A percentile compares a stretch with the other conserved stretches of the same genome.
phyloP scores from a whole-genome alignment of 1,140 invertebrate species.

The Caerostris darwini region DNA sequence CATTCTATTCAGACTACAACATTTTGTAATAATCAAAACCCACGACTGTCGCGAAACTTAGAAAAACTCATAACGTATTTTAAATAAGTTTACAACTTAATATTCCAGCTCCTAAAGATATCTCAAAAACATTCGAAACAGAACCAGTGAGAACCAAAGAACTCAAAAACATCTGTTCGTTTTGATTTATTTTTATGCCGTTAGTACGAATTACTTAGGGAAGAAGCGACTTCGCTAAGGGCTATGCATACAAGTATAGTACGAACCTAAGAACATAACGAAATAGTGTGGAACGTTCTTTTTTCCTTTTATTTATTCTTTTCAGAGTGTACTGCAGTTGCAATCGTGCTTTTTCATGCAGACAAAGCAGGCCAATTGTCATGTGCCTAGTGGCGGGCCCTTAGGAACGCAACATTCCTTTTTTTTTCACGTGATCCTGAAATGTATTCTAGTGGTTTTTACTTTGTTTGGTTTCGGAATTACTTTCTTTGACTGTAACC shows the following conservation, averaged over 20 bases:
- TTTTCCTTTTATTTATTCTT: neutral
- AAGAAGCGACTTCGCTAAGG: constrained; percentile 20
- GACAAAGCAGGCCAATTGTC: constrained; percentile 21
- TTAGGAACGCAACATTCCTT: neutral
- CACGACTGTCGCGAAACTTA: too few relatives aligned
- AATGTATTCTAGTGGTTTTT: constrained; percentile 26
- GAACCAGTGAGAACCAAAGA: neutral
- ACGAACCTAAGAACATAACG: constrained; percentile 20
- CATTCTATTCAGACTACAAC: too few relatives aligned
- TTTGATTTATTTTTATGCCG: constrained; percentile 25
- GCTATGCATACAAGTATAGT: constrained; percentile 10
- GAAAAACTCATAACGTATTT: neutral
- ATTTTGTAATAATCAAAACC: too few relatives aligned
- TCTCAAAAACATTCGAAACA: neutral
- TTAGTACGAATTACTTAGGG: constrained; percentile 23
- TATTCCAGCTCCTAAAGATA: neutral
- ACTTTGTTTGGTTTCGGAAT: neutral
- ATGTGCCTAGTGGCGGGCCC: constrained; percentile 17
- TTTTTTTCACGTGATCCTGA: neutral
- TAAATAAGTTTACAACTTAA: neutral
- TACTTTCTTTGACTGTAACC: constrained; percentile 19
- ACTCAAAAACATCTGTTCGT: constrained; percentile 26
- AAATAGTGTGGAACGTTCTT: constrained; percentile 2
- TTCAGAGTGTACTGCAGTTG: constrained; percentile 17
- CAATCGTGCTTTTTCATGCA: constrained; percentile 31